Evolutionary conservation across 2,888 invertebrate genomes (phyloP).

Genomic region (Nomada fucata): DNA sequence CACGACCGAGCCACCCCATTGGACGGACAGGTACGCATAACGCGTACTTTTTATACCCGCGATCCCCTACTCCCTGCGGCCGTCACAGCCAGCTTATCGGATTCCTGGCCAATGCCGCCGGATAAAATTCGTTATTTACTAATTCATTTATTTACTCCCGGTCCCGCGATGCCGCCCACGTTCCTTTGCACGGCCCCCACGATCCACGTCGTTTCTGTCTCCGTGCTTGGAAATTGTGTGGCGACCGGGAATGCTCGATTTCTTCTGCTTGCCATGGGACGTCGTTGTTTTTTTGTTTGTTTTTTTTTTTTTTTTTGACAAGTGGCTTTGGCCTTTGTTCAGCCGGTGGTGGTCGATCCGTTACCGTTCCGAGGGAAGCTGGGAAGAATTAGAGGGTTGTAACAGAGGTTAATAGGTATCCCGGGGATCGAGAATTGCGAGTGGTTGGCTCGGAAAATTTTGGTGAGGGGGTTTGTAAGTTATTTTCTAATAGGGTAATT

Average conservation of each 20-base stretch:
- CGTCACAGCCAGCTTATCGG: slow-evolving; percentile 59
- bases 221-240: slow-evolving; percentile 37
- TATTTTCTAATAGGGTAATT: no score
- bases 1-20: slow-evolving; percentile 55
- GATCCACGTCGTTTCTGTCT: slow-evolving; percentile 42
- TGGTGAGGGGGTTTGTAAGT: no score
- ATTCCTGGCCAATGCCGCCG: slow-evolving; percentile 61
- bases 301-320: no score
- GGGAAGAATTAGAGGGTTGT: no score
- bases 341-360: no score
- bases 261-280: not conserved
- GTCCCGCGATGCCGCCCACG: slow-evolving; percentile 57
- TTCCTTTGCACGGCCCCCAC: not conserved
- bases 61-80: slow-evolving; percentile 26
- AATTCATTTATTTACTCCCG: slow-evolving; percentile 63
- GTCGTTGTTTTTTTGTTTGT: no score
- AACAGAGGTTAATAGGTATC: no score
- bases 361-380: no score
- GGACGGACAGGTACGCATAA: slow-evolving; percentile 70
- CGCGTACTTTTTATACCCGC: slow-evolving; percentile 67
- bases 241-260: not conserved
- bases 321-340: no score
- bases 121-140: slow-evolving; percentile 70
- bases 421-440: no score
- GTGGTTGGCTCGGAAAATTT: no score